Percentiles rank a stretch among this genome's conserved stretches.
phyloP scores from a whole-genome alignment of 2,888 invertebrate species.

The Cataglyphis livida region DNA sequence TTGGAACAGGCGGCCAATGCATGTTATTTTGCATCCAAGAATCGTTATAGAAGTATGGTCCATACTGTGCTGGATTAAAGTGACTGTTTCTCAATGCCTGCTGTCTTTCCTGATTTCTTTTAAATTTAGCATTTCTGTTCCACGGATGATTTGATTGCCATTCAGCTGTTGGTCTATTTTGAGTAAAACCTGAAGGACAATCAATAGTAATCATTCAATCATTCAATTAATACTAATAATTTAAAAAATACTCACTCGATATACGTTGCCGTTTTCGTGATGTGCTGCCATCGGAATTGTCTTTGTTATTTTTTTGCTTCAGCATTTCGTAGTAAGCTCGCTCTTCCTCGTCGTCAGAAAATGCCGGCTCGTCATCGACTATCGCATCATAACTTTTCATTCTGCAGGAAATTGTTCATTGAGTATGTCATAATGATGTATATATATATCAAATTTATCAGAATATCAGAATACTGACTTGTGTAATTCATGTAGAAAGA shows the following conservation, averaged over 20 bases:
- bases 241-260: slow-evolving; percentile 57
- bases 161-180: slow-evolving; percentile 39
- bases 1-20: slow-evolving; percentile 17
- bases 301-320: slow-evolving; percentile 67
- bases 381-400: slow-evolving; percentile 95
- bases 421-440: slow-evolving; percentile 15
- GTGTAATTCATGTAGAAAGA: slow-evolving; percentile 91
- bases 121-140: slow-evolving; percentile 68
- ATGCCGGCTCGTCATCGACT: slow-evolving; percentile 96
- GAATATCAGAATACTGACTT: slow-evolving; percentile 86
- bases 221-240: neutral
- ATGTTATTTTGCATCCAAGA: slow-evolving; percentile 64
- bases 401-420: slow-evolving; percentile 85
- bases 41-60: slow-evolving; percentile 54
- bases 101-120: slow-evolving; percentile 9
- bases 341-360: slow-evolving; percentile 96
- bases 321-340: slow-evolving; percentile 82
- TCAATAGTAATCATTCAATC: slow-evolving; percentile 15
- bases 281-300: slow-evolving; percentile 53
- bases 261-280: slow-evolving; percentile 71
- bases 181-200: neutral
- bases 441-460: slow-evolving; percentile 22
- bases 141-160: slow-evolving; percentile 82
- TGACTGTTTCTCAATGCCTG: slow-evolving; percentile 50
- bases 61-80: slow-evolving; percentile 22